Evolutionary conservation across 2,797 vertebrate genomes (phyloP), one percentile per base, ranked within the genome.

Genomic region (Lutjanus campechanus): DNA sequence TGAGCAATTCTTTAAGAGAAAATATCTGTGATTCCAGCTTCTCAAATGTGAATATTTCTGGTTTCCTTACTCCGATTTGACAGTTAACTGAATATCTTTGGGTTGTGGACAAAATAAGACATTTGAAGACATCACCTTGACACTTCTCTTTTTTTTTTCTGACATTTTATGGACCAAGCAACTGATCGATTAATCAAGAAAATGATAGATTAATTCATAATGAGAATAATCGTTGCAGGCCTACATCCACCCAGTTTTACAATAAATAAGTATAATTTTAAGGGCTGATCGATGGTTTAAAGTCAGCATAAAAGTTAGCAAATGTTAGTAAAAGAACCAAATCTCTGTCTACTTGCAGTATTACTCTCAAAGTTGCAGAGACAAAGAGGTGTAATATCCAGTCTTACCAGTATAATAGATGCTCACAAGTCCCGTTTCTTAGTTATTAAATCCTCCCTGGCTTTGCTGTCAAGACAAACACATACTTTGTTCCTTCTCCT

Each of bases 401-500:
- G 22, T 77, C 93, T 93, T 92, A 92, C 93, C 93, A 61, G 83
- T 11, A 59, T 11, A 71, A 69, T 47, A 41, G 55, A 79, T 53
- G 56, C 51, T 79, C 53, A 70, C n/a, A 70, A 50, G 71, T 75
- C 63, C 63, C 0, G 41, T 78, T 77, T 58, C 41, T 60, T 2
- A 44, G 64, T 69, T 67, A 50, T 81, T 65, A 85, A 86, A 83
- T 91, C 87, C 83, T 82, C 59, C 17, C 55, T 75, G 63, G 60
- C 59, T 82, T 60, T 68, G 66, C 65, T 68, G 65, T 83, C 82
- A 86, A 69, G 65, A 79, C 78, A 86, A 86, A 84, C 77, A 65
- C 71, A 85, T 77, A 85, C 81, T 87, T 81, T 79, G 51, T 25
- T 78, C 84, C 63, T 69, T 76, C 79, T 88, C 66, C 67, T 66